Conservation (phyloP, 2,113 vertebrate genomes). For the Pygoscelis antarcticus region DNA sequence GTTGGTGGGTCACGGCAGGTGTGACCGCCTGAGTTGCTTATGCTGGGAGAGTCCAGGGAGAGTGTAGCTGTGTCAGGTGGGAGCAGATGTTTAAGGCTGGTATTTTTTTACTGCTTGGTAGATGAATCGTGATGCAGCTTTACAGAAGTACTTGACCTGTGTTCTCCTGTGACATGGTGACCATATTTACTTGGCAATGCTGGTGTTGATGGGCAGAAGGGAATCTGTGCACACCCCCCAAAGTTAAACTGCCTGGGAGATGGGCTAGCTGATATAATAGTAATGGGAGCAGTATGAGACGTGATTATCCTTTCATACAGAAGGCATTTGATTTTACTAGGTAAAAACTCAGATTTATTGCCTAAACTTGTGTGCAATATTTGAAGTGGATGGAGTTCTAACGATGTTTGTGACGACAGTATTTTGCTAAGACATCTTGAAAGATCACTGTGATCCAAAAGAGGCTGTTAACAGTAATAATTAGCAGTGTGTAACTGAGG, state of each 20-base stretch:
- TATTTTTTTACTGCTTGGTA: neutral
- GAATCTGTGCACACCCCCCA: neutral
- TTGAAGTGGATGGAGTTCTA: neutral
- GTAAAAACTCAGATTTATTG: neutral
- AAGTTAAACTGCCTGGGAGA: neutral
- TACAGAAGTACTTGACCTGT: neutral
- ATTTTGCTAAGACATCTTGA: neutral
- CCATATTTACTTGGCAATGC: neutral
- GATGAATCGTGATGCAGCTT: neutral
- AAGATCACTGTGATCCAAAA: neutral
- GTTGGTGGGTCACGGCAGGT: neutral
- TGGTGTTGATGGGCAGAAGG: neutral
- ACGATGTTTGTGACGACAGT: neutral
- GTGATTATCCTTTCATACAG: neutral
- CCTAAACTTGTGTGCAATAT: neutral
- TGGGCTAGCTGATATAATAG: neutral
- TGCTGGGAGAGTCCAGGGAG: neutral
- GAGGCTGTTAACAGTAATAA: neutral
- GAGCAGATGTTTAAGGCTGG: neutral
- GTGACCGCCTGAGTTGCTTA: neutral
- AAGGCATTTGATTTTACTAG: neutral
- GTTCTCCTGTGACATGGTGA: neutral
- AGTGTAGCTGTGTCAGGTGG: neutral
- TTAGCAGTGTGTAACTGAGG: neutral
- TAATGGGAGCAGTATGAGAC: fast-evolving